These are phyloP conservation scores for Crax fasciolata DNA, from an alignment of 2,797 vertebrate genomes.

Conservation along the genomic window DNA sequence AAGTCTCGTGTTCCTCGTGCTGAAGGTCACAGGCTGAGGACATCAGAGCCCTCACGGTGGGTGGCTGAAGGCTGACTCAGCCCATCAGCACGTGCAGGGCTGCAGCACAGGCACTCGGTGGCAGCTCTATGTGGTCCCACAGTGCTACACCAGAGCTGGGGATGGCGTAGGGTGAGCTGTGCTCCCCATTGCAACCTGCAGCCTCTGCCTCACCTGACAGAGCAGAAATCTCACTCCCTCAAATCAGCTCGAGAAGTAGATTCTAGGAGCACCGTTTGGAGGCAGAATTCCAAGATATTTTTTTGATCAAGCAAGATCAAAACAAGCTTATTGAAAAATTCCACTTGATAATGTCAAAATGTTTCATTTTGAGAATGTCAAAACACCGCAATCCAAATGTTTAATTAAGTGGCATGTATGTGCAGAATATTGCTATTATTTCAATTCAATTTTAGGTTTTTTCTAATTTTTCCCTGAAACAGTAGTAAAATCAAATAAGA, in stretches of 20 bases:
- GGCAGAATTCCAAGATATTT: constrained; percentile 15
- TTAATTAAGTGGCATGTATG: constrained; percentile 17
- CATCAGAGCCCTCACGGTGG: rapidly evolving
- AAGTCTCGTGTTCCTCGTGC: background rate
- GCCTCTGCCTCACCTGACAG: background rate
- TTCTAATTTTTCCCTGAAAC: constrained; percentile 40
- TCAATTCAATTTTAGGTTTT: background rate
- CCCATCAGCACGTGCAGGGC: rapidly evolving
- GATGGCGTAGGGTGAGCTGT: background rate
- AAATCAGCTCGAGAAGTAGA: background rate
- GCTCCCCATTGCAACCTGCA: background rate
- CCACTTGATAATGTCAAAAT: constrained; percentile 40
- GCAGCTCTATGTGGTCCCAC: rapidly evolving
- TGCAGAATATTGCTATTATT: constrained; percentile 37
- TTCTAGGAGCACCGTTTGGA: background rate
- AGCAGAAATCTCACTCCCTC: background rate
- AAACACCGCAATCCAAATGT: constrained; percentile 52
- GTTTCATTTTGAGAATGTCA: constrained; percentile 22
- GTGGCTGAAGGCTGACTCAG: rapidly evolving
- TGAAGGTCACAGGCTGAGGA: background rate
- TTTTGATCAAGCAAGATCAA: constrained; percentile 61
- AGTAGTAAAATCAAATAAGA: constrained; percentile 30
- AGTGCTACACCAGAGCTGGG: background rate
- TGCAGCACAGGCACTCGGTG: rapidly evolving
- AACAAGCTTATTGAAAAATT: constrained; percentile 57